These are phyloP conservation scores for Stenichneumon culpator DNA, from an alignment of 2,888 invertebrate genomes.

Conservation along the genomic window DNA sequence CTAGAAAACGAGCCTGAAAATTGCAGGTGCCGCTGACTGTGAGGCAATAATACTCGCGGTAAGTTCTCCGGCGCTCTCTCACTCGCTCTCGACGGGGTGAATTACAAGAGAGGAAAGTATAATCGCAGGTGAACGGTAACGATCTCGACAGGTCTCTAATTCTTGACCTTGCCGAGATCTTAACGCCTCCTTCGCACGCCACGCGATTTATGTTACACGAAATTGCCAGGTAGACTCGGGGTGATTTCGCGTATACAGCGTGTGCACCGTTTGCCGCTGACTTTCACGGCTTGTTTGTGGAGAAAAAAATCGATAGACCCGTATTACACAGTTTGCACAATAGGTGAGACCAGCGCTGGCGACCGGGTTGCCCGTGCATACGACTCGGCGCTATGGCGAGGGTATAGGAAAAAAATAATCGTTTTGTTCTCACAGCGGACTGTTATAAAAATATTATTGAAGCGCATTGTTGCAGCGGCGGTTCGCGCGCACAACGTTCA, in stretches of 20 bases:
- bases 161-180: slow-evolving; percentile 68
- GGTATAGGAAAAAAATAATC: slow-evolving; percentile 3
- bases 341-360: neutral
- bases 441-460: slow-evolving; percentile 19
- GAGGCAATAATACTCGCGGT: slow-evolving; percentile 40
- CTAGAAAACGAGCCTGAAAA: slow-evolving; percentile 23
- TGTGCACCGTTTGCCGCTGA: slow-evolving; percentile 30
- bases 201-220: slow-evolving; percentile 66
- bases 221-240: slow-evolving; percentile 61
- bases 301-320: slow-evolving; percentile 58
- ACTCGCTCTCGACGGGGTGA: slow-evolving; percentile 28
- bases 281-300: slow-evolving; percentile 36
- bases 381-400: slow-evolving; percentile 10
- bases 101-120: slow-evolving; percentile 38
- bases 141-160: slow-evolving; percentile 68
- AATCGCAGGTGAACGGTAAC: slow-evolving; percentile 60
- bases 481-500: neutral
- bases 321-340: slow-evolving; percentile 50
- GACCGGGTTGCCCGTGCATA: neutral
- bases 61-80: neutral
- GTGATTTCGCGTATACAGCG: slow-evolving; percentile 41
- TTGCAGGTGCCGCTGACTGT: slow-evolving; percentile 4
- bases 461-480: neutral
- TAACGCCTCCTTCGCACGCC: slow-evolving; percentile 68
- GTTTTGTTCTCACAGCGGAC: neutral